A percentile compares a stretch with the other conserved stretches of the same genome.
phyloP scores from a whole-genome alignment of 2,113 vertebrate species.

The Sialia sialis region DNA sequence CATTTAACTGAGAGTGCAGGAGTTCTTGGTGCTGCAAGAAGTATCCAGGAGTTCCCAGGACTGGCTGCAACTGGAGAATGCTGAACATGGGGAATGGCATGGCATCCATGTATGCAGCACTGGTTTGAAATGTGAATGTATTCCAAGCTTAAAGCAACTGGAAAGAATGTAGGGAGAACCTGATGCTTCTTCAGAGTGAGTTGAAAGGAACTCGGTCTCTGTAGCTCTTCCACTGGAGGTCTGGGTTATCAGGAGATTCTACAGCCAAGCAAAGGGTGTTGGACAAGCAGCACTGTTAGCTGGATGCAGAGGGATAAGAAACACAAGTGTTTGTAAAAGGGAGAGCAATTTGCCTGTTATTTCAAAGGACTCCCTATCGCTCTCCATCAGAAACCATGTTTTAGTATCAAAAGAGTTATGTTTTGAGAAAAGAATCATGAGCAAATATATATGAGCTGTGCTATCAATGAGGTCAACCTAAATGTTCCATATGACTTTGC shows the following conservation, averaged over 20 bases:
- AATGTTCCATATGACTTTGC: background rate
- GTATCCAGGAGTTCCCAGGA: background rate
- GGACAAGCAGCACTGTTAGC: background rate
- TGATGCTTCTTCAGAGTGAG: background rate
- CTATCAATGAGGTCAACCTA: background rate
- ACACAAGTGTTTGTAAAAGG: background rate
- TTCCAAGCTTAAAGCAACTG: background rate
- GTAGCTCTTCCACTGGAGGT: background rate
- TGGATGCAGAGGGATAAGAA: background rate
- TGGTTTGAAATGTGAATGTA: background rate
- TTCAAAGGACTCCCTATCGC: background rate
- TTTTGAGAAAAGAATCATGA: background rate
- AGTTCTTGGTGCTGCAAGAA: background rate
- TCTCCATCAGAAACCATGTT: background rate
- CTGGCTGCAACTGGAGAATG: background rate
- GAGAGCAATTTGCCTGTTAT: background rate
- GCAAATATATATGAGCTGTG: background rate
- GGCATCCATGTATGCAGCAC: background rate
- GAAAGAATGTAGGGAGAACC: background rate
- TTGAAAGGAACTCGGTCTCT: background rate
- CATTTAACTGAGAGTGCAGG: background rate
- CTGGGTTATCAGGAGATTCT: background rate
- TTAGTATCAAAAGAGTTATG: background rate
- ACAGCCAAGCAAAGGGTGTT: background rate
- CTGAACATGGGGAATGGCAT: background rate